A percentile compares a stretch with the other conserved stretches of the same genome.
phyloP scores from a whole-genome alignment of 2,888 invertebrate species.

The Hyalella azteca region DNA sequence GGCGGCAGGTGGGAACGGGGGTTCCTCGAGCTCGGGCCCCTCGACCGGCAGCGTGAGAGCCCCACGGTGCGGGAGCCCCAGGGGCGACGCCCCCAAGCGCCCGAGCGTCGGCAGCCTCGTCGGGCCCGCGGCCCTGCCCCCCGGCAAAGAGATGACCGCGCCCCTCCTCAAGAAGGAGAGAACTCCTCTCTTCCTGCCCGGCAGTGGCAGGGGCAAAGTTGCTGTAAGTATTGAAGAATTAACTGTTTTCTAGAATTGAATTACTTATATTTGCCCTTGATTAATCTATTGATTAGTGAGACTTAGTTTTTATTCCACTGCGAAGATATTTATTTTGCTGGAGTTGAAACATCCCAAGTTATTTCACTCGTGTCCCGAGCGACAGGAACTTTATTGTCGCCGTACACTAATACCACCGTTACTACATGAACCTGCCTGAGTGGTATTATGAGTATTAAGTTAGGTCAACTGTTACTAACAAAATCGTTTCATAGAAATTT shows the following conservation, averaged over 20 bases:
- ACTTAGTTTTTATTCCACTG: too few species aligned
- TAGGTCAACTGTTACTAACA: too few species aligned
- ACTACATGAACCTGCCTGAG: too few species aligned
- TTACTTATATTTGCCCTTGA: neutral
- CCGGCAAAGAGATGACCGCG: slow-evolving; percentile 25
- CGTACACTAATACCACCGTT: too few species aligned
- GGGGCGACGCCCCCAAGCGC: neutral
- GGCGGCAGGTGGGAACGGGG: neutral
- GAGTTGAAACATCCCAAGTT: too few species aligned
- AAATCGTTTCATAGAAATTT: too few species aligned
- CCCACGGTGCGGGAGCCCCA: neutral
- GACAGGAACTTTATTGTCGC: too few species aligned
- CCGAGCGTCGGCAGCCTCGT: slow-evolving; percentile 29
- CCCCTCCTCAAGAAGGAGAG: slow-evolving; percentile 19
- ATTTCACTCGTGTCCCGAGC: too few species aligned
- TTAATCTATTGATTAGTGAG: too few species aligned
- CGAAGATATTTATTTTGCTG: too few species aligned
- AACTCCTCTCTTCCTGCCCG: slow-evolving; percentile 34
- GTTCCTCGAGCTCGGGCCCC: slow-evolving; percentile 11
- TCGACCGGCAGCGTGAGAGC: slow-evolving; percentile 14
- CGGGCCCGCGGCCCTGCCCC: neutral
- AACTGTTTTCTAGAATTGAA: neutral
- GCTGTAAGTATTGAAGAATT: too few species aligned
- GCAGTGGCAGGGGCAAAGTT: neutral
- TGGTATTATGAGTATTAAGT: too few species aligned